These are phyloP conservation scores for Mermis nigrescens DNA, from an alignment of 2,888 invertebrate genomes.

Conservation along the genomic window DNA sequence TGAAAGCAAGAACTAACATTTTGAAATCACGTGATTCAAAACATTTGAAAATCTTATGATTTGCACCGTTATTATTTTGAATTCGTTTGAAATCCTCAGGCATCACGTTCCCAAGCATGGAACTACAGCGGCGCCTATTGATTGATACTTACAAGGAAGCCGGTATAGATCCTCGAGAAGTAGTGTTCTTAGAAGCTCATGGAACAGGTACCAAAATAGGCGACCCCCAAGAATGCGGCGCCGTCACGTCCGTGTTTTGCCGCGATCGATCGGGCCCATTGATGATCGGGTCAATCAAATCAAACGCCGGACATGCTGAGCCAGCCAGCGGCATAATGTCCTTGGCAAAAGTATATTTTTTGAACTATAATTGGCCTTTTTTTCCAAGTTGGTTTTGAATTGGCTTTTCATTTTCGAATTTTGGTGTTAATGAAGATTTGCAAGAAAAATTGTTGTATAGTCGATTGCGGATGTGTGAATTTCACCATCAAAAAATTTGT, in stretches of 20 bases:
- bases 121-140: conserved; percentile 47
- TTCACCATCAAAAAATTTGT: no score
- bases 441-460: no score
- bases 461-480: no score
- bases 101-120: conserved; percentile 42
- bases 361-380: no score
- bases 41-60: no score
- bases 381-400: no score
- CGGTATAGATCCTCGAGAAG: conserved; percentile 53
- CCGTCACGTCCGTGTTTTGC: conserved; percentile 76
- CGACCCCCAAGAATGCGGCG: conserved; percentile 92
- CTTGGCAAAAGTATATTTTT: conserved; percentile 21
- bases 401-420: no score
- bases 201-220: conserved; percentile 83
- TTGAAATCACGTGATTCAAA: no score
- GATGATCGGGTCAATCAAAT: conserved; percentile 83
- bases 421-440: no score
- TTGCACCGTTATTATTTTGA: no score
- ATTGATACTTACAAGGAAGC: conserved; percentile 51
- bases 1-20: no score
- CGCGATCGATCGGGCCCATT: conserved; percentile 51
- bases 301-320: conserved; percentile 96
- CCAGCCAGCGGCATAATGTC: conserved; percentile 42
- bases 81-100: no score
- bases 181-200: conserved; percentile 85